phyloP scores from a whole-genome alignment of 1,140 invertebrate genomes.

The Apis laboriosa region DNA sequence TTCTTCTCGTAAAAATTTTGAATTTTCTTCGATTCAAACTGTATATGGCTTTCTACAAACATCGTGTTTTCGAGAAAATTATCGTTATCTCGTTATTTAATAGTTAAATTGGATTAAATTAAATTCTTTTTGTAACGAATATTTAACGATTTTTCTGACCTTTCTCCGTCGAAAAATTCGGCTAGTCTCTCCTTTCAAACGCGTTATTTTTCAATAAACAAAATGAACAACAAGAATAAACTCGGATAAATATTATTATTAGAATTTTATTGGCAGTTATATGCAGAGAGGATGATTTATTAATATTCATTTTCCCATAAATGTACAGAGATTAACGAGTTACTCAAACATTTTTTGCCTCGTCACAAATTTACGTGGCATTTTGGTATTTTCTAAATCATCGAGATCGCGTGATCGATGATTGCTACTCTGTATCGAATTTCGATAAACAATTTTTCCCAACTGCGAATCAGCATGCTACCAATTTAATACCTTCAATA shows the following conservation, averaged over 20 bases:
- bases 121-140: not conserved
- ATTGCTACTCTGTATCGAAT: not conserved
- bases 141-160: not conserved
- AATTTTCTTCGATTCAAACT: no score
- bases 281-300: slow-evolving; percentile 9
- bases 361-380: not conserved
- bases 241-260: slow-evolving; percentile 1
- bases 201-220: not conserved
- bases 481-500: no score
- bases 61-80: no score
- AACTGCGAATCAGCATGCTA: not conserved
- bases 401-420: not conserved
- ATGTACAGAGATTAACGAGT: not conserved
- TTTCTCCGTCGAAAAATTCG: not conserved
- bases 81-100: no score
- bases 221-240: not conserved
- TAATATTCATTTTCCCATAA: slow-evolving; percentile 6
- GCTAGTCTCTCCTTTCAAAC: not conserved
- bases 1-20: no score
- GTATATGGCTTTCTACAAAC: no score
- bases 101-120: no score
- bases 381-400: not conserved
- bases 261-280: not conserved
- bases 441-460: not conserved
- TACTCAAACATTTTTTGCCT: not conserved